A percentile compares a stretch with the other conserved stretches of the same genome.
Evolutionary conservation across 2,888 invertebrate genomes (phyloP).

Genomic region (Xylophagus ater): DNA sequence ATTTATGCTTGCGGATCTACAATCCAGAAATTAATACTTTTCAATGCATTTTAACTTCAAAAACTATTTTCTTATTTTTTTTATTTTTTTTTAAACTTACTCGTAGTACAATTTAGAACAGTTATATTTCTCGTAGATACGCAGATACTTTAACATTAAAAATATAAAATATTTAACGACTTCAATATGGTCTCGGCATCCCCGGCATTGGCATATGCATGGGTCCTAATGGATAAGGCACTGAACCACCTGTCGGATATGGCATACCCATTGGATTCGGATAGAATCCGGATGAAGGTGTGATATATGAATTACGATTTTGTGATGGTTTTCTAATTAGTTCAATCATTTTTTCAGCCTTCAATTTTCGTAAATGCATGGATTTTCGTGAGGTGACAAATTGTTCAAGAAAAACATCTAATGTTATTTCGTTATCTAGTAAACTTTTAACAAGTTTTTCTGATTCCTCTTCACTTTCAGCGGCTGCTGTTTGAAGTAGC

Average conservation of each 20-base stretch:
- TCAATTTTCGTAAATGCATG: conserved; percentile 75
- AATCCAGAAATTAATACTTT: no score
- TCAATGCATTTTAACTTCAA: no score
- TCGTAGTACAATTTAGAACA: no score
- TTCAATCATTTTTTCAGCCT: conserved; percentile 86
- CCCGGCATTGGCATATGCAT: conserved; percentile 69
- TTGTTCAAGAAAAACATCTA: conserved; percentile 76
- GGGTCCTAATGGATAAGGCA: conserved; percentile 46
- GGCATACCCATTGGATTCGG: conserved; percentile 45
- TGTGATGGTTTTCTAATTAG: conserved; percentile 44
- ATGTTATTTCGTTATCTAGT: conserved; percentile 50
- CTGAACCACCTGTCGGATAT: conserved; percentile 43
- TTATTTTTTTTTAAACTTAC: no score
- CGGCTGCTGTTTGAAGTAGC: conserved; percentile 79
- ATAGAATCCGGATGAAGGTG: conserved; percentile 25
- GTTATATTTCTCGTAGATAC: no score
- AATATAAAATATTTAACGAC: no score
- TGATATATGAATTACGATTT: conserved; percentile 25
- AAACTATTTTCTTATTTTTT: no score
- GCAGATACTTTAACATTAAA: no score
- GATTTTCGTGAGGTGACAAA: conserved; percentile 65
- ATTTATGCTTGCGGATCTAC: no score
- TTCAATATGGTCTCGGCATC: conserved; percentile 24
- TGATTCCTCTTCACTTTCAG: conserved; percentile 87
- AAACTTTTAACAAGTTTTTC: conserved; percentile 76